phyloP scores from a whole-genome alignment of 2,113 vertebrate species.

The Cyprinus carpio region DNA sequence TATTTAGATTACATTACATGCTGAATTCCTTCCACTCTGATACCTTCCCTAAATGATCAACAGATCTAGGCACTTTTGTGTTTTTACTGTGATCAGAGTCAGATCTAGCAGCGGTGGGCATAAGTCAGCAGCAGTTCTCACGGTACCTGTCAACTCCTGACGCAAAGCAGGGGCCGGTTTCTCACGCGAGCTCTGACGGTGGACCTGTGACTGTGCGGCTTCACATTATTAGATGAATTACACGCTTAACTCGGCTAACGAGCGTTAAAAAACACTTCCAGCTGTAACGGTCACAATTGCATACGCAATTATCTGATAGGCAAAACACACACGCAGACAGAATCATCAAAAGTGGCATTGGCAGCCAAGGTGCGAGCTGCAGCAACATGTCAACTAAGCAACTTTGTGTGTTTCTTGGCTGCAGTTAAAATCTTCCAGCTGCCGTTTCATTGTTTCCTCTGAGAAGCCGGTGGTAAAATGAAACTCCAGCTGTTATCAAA shows the following conservation, averaged over 20 bases:
- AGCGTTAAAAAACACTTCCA: conserved; percentile 38
- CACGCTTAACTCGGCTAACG: conserved; percentile 2
- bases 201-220: neutral
- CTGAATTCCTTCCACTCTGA: neutral
- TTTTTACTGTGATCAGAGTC: neutral
- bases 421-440: conserved; percentile 18
- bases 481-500: conserved; percentile 20
- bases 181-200: conserved; percentile 24
- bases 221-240: conserved; percentile 10
- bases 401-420: no score
- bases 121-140: neutral
- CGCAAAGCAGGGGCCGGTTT: conserved; percentile 10
- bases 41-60: neutral
- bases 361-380: neutral
- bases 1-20: neutral
- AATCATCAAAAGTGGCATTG: neutral
- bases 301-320: conserved; percentile 14
- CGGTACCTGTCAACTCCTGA: conserved; percentile 22
- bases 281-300: conserved; percentile 24
- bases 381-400: conserved; percentile 15
- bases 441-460: conserved; percentile 26
- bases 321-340: conserved; percentile 32
- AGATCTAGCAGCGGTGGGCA: neutral
- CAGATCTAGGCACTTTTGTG: neutral
- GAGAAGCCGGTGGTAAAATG: conserved; percentile 26